Base-by-base conservation (phyloP, 2,888 invertebrate species). In the Plemyria rubiginata region DNA sequence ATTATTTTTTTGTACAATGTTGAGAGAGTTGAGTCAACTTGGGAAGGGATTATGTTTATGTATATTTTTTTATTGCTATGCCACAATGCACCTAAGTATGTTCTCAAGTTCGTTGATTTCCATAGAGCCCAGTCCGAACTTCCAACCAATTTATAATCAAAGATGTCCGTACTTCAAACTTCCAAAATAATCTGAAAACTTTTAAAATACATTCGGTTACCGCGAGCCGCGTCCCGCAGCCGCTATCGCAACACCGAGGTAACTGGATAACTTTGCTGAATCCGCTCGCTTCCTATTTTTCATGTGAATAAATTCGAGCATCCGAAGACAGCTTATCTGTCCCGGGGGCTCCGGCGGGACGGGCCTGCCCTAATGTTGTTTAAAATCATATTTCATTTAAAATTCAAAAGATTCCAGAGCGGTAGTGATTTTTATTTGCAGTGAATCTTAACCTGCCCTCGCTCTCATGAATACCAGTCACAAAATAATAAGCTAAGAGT, bases 301-400 rank as follows among this genome's bases (percentile, higher is more conserved):
- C 60, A 50, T 54, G 49, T 54, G 60, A 54, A 54, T 54, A 54
- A 54, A 60, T 60, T 50, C n/a, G 22, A 43, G 52, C 41, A 36
- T 15, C 50, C 32, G 60, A 50, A 54, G 60, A 60, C 54, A 60
- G 49, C 50, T 60, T 60, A 54, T 36, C 54, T 50, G 4, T 54
- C 58, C 50, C 52, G 46, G 28, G 57, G 40, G 51, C 9, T 29
- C 29, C 52, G 43, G 9, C 13, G 46, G 36, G 15, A 43, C 32
- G 50, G 32, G 32, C 28, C 22, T n/a, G n/a, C 12, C 12, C n/a
- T 51, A 29, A 48, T 22, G 45, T 41, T 58, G 36, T 45, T 49
- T 45, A 11, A 12, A 51, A 13, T 45, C 11, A 51, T 22, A 28
- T n/a, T 32, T 11, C 22, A 16, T n/a, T 5, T 13, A 41, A 13